These are phyloP conservation scores for Drosophila subpulchrella DNA, from an alignment of 1,140 invertebrate species.

Conservation along the genomic window DNA sequence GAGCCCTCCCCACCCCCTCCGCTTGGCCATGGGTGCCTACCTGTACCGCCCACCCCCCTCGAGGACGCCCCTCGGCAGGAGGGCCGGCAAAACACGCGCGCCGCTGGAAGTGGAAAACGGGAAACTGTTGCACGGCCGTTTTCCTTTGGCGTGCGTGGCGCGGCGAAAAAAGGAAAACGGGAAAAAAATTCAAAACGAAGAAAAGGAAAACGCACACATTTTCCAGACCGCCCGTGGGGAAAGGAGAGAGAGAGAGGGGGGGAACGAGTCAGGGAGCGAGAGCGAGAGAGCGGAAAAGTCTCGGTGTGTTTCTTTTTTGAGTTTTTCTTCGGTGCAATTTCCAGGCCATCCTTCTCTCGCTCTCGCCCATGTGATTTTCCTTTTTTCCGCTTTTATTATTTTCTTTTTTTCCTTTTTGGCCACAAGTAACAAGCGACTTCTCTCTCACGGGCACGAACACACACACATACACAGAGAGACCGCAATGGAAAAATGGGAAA, in stretches of 20 bases:
- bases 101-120: constrained; percentile 43
- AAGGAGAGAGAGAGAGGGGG: constrained; percentile 2
- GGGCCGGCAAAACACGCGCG: constrained; percentile 27
- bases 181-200: constrained; percentile 13
- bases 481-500: constrained; percentile 85
- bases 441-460: constrained; percentile 14
- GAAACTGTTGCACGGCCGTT: constrained; percentile 42
- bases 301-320: constrained; percentile 44
- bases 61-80: constrained; percentile 2
- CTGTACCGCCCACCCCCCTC: constrained; percentile 15
- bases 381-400: constrained; percentile 26
- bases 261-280: background rate
- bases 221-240: constrained; percentile 60
- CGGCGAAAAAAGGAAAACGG: background rate
- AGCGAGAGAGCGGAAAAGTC: constrained; percentile 11
- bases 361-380: constrained; percentile 51
- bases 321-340: constrained; percentile 51
- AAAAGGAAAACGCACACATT: constrained; percentile 34
- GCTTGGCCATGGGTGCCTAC: background rate
- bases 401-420: constrained; percentile 51
- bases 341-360: constrained; percentile 25
- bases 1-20: background rate
- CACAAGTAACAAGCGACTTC: constrained; percentile 63
- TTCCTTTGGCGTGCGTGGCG: constrained; percentile 38
- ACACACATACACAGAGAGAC: constrained; percentile 26